Base-by-base conservation (phyloP, 2,888 invertebrate genomes). In the Hirtodrosophila confusa region DNA sequence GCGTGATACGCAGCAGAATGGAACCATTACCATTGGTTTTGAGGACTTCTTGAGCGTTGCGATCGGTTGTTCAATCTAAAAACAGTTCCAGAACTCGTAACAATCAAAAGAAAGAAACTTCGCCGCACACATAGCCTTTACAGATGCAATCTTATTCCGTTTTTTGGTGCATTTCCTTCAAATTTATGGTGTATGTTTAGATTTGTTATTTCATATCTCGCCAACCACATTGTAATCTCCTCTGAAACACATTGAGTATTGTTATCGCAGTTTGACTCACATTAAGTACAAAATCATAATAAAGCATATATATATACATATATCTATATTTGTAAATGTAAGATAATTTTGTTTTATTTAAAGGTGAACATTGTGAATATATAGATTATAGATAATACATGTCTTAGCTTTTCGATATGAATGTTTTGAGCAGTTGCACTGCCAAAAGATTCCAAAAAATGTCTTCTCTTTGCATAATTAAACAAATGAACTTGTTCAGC, bases 1-100 rank as follows among this genome's bases (percentile, higher is more conserved):
- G 56, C 94, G 96, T 53, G 98, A 98, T 90, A 93, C 94, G 0
- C 95, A 96, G 77, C 94, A 95, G 91, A 95, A 94, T 83, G 98
- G 98, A 35, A 93, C 94, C 6, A 97, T 98, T 53, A 95, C 95
- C 2, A 95, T 98, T 88, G 94, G 93, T 27, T 98, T 98, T 89
- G 98, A 98, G 93, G 98, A 98, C 89, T 98, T 98, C 88, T 92
- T 99, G 45, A 94, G 93, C 67, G 93, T 98, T 78, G 96, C 97
- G 33, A 93, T 98, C 43, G 95, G 94, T 85, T 95, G 95, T 90
- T 94, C 95, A 0, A 82, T 82, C 53, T 82, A 44, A 70, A 12
- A 31, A 6, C 4, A 24, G 7, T 48, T 27, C 41, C 24, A 39
- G 29, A 37, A 50, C 9, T 23, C 29, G 3, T 24, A 11, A 17